Percentiles rank a stretch among this genome's conserved stretches.
Conservation (phyloP, 2,797 vertebrate genomes). For the Mormyrus proboscirostris region DNA sequence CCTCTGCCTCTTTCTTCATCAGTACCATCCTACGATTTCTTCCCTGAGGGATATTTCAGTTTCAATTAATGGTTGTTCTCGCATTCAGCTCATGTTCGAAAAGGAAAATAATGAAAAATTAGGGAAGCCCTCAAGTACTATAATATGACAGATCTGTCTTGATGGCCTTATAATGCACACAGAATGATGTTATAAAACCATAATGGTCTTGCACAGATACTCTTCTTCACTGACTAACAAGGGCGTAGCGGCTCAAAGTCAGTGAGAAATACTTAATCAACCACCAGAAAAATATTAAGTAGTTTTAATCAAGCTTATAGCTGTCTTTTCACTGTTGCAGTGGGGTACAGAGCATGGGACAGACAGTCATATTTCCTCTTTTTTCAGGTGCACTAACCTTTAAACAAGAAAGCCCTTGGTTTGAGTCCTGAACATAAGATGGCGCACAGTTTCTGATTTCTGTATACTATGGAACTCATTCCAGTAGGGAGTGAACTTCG, state of each 20-base stretch:
- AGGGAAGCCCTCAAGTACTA: neutral
- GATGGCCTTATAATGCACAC: neutral
- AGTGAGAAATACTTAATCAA: slow-evolving; percentile 59
- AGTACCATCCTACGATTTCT: slow-evolving; percentile 24
- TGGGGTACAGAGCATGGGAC: neutral
- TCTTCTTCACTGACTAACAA: slow-evolving; percentile 61
- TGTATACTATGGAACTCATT: neutral
- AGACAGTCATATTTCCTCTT: neutral
- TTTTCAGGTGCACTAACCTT: neutral
- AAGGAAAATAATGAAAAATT: neutral
- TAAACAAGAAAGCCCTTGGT: neutral
- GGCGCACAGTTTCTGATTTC: neutral
- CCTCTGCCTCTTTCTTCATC: neutral
- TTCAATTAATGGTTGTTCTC: neutral
- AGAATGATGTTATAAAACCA: neutral
- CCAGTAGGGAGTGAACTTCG: neutral
- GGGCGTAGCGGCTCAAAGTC: slow-evolving; percentile 51
- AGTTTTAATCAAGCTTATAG: slow-evolving; percentile 55
- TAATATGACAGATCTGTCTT: neutral
- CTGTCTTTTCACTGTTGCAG: neutral
- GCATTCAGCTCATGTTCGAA: neutral
- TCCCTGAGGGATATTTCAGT: slow-evolving; percentile 34
- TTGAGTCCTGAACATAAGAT: neutral
- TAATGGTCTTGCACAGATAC: slow-evolving; percentile 38
- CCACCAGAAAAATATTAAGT: slow-evolving; percentile 56